Evolutionary conservation across 2,113 vertebrate species (phyloP), one percentile per base, ranked within the genome.

Genomic region (Smithornis capensis): DNA sequence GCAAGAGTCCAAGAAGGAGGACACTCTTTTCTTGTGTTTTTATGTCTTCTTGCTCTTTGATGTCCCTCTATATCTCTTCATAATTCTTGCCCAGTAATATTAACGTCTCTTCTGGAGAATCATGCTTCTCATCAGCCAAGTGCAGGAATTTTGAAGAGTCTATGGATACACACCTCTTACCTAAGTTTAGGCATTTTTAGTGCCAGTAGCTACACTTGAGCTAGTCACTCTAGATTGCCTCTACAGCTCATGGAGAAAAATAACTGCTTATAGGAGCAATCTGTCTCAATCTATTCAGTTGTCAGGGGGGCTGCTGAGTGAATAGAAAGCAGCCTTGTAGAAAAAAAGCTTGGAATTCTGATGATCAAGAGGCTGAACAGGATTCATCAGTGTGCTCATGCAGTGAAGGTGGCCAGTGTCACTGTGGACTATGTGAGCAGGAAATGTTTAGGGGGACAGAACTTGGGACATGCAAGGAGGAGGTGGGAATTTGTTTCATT

Each of bases 1-100:
- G 22, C 24, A 76, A 73, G 2, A 77, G 6, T 5, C 5, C 14
- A 59, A 94, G 35, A 62, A 82, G 8, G 5, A 52, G 8, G 17
- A 10, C 7, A 53, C 27, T 38, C 6, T 52, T 93, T 65, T 12
- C 28, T 23, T 12, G 23, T 21, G 15, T 3, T 93, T 91, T 84
- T 85, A 49, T 57, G 16, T 50, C 5, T 78, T 76, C n/a, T 65
- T 85, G 6, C 2, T 74, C 45, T 23, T 70, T 64, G 10, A 49
- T 0, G 0, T 55, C 14, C 9, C 8, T 57, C 28, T 73, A 0
- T 19, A 57, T 7, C 23, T 73, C 16, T 86, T 16, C 9, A 9
- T 65, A 78, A 56, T 59, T 70, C 35, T 63, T 78, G 59, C 33
- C 9, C 31, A 69, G 50, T 16, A 65, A 19, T 31, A 77, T 35